Conservation (phyloP, 2,113 vertebrate species). For the Urocitellus parryii region DNA sequence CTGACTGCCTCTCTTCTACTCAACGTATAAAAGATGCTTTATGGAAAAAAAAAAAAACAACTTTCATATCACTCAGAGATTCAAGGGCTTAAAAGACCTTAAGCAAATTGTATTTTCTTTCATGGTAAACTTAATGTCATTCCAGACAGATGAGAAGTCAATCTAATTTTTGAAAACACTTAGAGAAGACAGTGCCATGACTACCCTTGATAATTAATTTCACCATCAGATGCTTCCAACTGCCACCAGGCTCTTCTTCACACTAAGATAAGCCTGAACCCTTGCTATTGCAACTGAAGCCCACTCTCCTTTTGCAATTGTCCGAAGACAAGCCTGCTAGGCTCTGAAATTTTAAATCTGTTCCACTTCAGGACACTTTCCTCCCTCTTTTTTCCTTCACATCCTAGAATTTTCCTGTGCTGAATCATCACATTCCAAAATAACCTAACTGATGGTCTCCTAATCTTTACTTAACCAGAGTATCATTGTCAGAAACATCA, state of each 20-base stretch:
- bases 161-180: background rate
- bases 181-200: background rate
- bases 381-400: background rate
- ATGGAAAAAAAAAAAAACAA: background rate
- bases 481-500: background rate
- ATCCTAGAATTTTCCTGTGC: constrained; percentile 17
- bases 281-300: background rate
- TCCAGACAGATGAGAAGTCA: background rate
- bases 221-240: accelerated
- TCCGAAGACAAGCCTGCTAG: background rate
- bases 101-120: background rate
- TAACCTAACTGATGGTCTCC: background rate
- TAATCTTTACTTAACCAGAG: background rate
- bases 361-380: background rate
- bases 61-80: background rate
- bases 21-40: background rate
- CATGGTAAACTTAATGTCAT: background rate
- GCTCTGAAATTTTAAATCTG: background rate
- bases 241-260: background rate
- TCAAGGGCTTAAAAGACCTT: background rate
- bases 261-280: background rate
- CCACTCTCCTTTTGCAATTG: background rate
- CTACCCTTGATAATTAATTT: background rate
- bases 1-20: background rate
- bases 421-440: constrained; percentile 43